Base-by-base conservation (phyloP, 1,140 invertebrate species). In the Diorhabda elongata region DNA sequence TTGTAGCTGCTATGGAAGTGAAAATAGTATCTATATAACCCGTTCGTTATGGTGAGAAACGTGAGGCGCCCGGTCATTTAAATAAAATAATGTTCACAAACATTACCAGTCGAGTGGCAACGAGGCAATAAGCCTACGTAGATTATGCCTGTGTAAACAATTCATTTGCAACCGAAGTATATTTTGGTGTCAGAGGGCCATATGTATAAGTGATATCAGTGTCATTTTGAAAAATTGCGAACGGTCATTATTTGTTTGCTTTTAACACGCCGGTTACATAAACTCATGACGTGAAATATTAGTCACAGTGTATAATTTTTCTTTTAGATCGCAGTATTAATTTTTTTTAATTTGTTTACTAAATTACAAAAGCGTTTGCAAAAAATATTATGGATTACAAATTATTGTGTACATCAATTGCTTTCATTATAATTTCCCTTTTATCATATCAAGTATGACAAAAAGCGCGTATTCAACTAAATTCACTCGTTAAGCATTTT, bases 141-240 rank as follows among this genome's bases (percentile, higher is more conserved):
- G 71, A 72, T 72, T 72, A 72, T 44, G 44, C 68, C 59, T 67
- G 63, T 65, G 67, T 68, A 72, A 72, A 72, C 71, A 72, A 69
- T 72, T 72, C 71, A 69, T 72, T 72, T 72, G 71, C 65, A 72
- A 72, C 68, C 67, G 69, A 72, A 72, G 71, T 69, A 72, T 64
- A 72, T 72, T 72, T 69, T 63, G 61, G n/a, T 68, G 67, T 68
- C 67, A 63, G 60, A 58, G 42, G 44, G 59, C n/a, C 41, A 61
- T 63, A 63, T 63, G 67, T 60, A 72, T 64, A 64, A 67, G 67
- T 67, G 66, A 72, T 72, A 72, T 67, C 58, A 59, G 60, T 59
- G 71, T 72, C 71, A 72, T 72, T 72, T 72, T 72, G 71, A 72
- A 72, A 72, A 72, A 72, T 72, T 26, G 41, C 58, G 63, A 41